phyloP scores from a whole-genome alignment of 1,140 invertebrate species.

The Aporrectodea caliginosa region DNA sequence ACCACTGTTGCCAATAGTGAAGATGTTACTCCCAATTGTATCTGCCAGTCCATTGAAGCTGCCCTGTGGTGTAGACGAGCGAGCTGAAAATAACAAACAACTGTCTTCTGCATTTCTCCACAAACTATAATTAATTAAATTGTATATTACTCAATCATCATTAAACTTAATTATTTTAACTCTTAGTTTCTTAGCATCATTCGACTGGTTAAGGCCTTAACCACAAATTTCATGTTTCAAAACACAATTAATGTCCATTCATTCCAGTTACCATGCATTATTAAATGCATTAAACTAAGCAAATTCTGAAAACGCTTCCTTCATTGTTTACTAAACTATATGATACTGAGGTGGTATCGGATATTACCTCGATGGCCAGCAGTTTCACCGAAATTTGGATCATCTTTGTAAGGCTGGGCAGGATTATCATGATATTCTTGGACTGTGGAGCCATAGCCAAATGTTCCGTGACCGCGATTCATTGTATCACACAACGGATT shows the following conservation, averaged over 20 bases:
- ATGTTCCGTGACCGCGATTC: neutral
- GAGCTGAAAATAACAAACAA: neutral
- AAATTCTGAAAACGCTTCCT: neutral
- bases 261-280: too few relatives aligned
- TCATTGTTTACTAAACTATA: neutral
- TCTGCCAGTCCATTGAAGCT: neutral
- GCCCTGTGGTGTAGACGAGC: neutral
- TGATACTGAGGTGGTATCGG: neutral
- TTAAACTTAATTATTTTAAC: neutral
- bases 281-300: neutral
- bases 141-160: neutral
- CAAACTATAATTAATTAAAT: too few relatives aligned
- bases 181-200: neutral
- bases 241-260: too few relatives aligned
- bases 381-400: neutral
- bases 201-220: neutral
- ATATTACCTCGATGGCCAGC: neutral
- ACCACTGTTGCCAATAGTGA: neutral
- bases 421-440: slow-evolving; percentile 11
- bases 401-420: neutral
- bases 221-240: too few relatives aligned
- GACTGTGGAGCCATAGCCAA: slow-evolving; percentile 10
- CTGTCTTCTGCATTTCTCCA: too few relatives aligned
- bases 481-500: neutral
- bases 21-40: neutral